Conservation (phyloP, 2,888 invertebrate genomes). For the Callosobruchus maculatus region DNA sequence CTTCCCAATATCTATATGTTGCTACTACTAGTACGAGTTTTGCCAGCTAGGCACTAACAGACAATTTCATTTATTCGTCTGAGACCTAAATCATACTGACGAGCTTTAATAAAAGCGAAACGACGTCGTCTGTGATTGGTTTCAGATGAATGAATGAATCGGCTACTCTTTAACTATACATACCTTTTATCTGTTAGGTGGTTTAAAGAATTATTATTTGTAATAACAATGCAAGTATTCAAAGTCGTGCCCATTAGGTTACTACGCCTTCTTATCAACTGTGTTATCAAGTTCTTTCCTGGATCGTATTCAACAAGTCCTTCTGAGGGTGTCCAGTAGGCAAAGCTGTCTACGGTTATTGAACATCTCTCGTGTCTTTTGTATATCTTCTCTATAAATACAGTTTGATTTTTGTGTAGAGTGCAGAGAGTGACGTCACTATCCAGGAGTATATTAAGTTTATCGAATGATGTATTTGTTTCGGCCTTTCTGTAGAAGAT, state of each 20-base stretch:
- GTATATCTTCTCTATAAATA: slow-evolving; percentile 29
- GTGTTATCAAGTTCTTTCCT: slow-evolving; percentile 32
- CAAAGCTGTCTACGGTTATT: slow-evolving; percentile 32
- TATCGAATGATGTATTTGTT: slow-evolving; percentile 8
- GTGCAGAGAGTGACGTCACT: slow-evolving; percentile 53
- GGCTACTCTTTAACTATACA: too few relatives aligned
- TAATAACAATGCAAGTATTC: slow-evolving; percentile 57
- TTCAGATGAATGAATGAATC: too few relatives aligned
- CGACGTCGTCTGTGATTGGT: too few relatives aligned
- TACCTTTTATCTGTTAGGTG: slow-evolving; percentile 61
- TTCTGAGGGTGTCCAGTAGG: slow-evolving; percentile 26
- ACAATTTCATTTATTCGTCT: too few relatives aligned
- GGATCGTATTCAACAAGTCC: slow-evolving; percentile 19
- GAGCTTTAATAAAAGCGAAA: too few relatives aligned
- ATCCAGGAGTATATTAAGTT: slow-evolving; percentile 46
- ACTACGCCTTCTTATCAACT: slow-evolving; percentile 47
- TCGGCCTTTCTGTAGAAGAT: slow-evolving; percentile 22
- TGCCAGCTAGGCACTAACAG: too few relatives aligned
- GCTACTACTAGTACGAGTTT: too few relatives aligned
- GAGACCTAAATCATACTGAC: too few relatives aligned
- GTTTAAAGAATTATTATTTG: slow-evolving; percentile 57
- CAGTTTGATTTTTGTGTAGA: slow-evolving; percentile 38
- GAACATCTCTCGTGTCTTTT: slow-evolving; percentile 24
- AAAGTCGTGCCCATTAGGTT: slow-evolving; percentile 52
- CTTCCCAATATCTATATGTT: too few relatives aligned